Base-by-base conservation (phyloP, 35 echinoderm and acorn worm species). In the Stichopus chloronotus region DNA sequence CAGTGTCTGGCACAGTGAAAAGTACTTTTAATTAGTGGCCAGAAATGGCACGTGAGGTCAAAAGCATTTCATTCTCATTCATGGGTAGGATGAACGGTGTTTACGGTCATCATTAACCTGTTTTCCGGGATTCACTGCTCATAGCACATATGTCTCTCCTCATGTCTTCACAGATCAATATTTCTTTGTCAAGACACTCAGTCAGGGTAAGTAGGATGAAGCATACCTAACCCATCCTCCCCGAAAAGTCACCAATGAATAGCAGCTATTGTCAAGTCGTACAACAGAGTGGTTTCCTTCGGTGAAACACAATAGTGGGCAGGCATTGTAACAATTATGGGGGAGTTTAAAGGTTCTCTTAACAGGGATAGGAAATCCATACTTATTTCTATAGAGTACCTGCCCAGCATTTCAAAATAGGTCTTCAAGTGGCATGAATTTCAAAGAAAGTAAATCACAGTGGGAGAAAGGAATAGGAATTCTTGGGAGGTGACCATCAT, bases 271-370 rank as follows among this genome's bases (percentile, higher is more conserved):
- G 55, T 43, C 80, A 54, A 19, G 12, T 17, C n/a, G 43, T 19
- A 53, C 8, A 16, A 17, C 19, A 55, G 53, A 83, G 61, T 53
- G 43, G 17, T 8, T 52, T 55, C 25, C 19, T 83, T 83, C 10
- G 30, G 30, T 83, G 80, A 83, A 83, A 83, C 53, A 83, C 80
- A 83, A 83, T 83, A 83, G 16, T 52, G 5, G 55, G 43, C 43
- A n/a, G 80, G 17, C 52, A 53, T 65, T 65, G 61, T 65, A 14
- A 65, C 61, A 14, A 10, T 65, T 8, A 11, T 65, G 61, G 61
- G 61, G 9, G 61, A 10, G 61, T 65, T 14, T 14, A 65, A 65
- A 65, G 11, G 61, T 11, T 65, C 4, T 65, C 11, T 65, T 9
- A 5, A 65, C 5, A 10, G 19, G 61, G 61, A 65, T 14, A 65